Conservation (phyloP, 2,888 invertebrate genomes). For the Stenodera caucasica region DNA sequence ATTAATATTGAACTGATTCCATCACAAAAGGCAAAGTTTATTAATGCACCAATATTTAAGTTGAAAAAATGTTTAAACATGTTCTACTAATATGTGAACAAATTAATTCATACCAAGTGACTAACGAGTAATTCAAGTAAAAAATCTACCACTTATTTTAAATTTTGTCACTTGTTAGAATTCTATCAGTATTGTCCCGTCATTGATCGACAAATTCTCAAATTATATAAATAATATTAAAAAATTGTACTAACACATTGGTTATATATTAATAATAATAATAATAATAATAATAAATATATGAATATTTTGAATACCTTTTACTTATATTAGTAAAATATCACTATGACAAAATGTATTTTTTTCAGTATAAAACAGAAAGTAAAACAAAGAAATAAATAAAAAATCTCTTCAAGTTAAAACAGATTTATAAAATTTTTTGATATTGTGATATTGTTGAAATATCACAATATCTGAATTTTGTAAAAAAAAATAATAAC, state of each 20-base stretch:
- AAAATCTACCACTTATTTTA: conserved; percentile 35
- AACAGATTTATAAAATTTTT: conserved; percentile 26
- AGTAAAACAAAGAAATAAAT: conserved; percentile 43
- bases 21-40: conserved; percentile 30
- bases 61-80: conserved; percentile 12
- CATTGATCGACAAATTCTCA: conserved; percentile 21
- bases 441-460: neutral
- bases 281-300: conserved; percentile 33
- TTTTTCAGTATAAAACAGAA: conserved; percentile 39
- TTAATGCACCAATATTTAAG: conserved; percentile 26
- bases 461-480: conserved; percentile 1
- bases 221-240: conserved; percentile 14
- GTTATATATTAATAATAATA: conserved; percentile 22
- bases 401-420: conserved; percentile 38
- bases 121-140: conserved; percentile 12
- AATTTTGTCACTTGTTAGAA: conserved; percentile 41
- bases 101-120: neutral
- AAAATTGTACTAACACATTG: conserved; percentile 44
- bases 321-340: conserved; percentile 40
- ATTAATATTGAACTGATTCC: conserved; percentile 17
- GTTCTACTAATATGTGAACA: neutral
- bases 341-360: conserved; percentile 37
- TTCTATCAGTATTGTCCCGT: conserved; percentile 45
- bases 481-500: conserved; percentile 31
- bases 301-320: conserved; percentile 38